phyloP scores from a whole-genome alignment of 2,888 invertebrate species.

The Eurois occulta region DNA sequence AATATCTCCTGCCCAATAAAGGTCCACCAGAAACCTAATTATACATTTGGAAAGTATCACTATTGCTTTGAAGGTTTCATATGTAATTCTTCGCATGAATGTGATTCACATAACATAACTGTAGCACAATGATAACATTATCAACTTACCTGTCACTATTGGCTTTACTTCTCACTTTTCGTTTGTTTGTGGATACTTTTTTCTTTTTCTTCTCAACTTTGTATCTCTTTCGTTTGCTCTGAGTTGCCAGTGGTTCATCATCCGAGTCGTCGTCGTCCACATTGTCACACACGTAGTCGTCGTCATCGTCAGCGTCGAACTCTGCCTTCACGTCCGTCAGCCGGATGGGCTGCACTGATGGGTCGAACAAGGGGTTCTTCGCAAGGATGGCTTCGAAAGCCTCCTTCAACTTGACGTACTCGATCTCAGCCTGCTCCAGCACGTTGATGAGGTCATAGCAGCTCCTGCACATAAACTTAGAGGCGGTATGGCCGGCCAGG shows the following conservation, averaged over 20 bases:
- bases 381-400: slow-evolving; percentile 83
- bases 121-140: neutral
- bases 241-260: slow-evolving; percentile 81
- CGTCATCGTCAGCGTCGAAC: slow-evolving; percentile 56
- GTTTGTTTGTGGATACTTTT: slow-evolving; percentile 70
- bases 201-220: slow-evolving; percentile 82
- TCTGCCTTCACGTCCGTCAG: slow-evolving; percentile 74
- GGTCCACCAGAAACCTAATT: neutral
- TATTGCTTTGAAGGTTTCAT: neutral
- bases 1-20: neutral
- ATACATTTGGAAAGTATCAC: neutral
- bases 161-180: slow-evolving; percentile 68
- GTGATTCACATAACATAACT: neutral
- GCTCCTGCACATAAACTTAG: slow-evolving; percentile 79
- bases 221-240: slow-evolving; percentile 78
- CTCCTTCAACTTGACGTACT: slow-evolving; percentile 82
- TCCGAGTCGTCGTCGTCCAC: slow-evolving; percentile 62
- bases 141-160: slow-evolving; percentile 68
- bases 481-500: slow-evolving; percentile 69
- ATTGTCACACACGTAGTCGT: slow-evolving; percentile 62
- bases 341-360: slow-evolving; percentile 62
- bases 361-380: slow-evolving; percentile 83
- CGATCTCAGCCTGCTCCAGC: slow-evolving; percentile 83
- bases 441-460: slow-evolving; percentile 84
- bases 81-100: neutral